Evolutionary conservation across 2,113 vertebrate genomes (phyloP), one percentile per base, ranked within the genome.

Genomic region (Odontophorus gujanensis): DNA sequence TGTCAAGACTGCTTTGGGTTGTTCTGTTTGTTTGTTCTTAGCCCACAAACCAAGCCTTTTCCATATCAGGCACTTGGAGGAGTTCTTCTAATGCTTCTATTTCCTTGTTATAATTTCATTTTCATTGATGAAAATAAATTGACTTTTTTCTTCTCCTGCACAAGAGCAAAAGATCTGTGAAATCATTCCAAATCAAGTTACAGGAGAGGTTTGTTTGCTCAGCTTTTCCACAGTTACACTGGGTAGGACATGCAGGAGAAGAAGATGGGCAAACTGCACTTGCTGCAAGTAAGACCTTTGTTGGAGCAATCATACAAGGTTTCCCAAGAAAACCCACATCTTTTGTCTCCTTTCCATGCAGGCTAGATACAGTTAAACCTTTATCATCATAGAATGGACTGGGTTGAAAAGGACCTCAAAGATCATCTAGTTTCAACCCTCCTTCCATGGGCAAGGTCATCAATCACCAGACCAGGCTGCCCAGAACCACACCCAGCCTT

Each of bases 1-100:
- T 97, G 96, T 95, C 96, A 96, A 87, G 50, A 76, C 72, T 87
- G 28, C 55, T 81, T 72, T 1, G 25, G 67, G 87, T 95, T 97
- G 81, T 81, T 95, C 84, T 92, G 81, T 69, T 36, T 45, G 43
- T 45, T 67, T 34, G 25, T 36, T 36, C 34, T 40, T 26, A 62
- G 36, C 16, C 36, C 24, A 24, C 58, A 82, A 91, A 93, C 40
- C 75, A 89, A 55, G 78, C 51, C 50, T 95, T 97, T 96, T 91
- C 68, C 53, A 7, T 82, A 87, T 92, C 76, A 81, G 81, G 84
- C 83, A 53, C 92, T 90, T 87, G 50, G 74, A 90, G 96, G 78
- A 71, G 16, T 32, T 92, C 65, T 71, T 86, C 55, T 92, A 63
- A 58, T 75, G 69, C 63, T 90, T 95, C 86, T 90, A 87, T 79